Evolutionary conservation across 2,888 invertebrate species (phyloP).

Genomic region (Napeogenes inachia): DNA sequence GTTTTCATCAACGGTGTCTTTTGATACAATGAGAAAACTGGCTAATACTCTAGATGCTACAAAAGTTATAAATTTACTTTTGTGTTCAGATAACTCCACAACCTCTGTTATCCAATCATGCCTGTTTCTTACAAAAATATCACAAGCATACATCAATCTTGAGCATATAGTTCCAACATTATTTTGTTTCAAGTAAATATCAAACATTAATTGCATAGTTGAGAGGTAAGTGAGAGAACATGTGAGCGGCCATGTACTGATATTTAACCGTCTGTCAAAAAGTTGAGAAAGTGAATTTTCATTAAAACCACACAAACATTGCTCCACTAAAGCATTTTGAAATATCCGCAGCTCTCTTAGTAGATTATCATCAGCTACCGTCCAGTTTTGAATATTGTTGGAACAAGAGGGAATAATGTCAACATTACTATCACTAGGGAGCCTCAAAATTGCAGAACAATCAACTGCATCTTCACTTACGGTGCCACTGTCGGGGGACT

Average conservation of each 20-base stretch:
- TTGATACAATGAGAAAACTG: conserved; percentile 89
- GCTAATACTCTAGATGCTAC: conserved; percentile 88
- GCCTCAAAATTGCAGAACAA: conserved; percentile 61
- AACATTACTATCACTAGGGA: conserved; percentile 52
- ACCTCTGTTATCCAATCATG: conserved; percentile 91
- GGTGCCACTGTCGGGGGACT: conserved; percentile 72
- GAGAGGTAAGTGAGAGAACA: conserved; percentile 86
- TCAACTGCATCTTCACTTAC: conserved; percentile 74
- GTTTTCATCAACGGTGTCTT: conserved; percentile 86
- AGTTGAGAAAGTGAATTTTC: conserved; percentile 83
- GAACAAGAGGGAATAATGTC: conserved; percentile 68
- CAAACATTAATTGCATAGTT: conserved; percentile 88
- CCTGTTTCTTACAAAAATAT: conserved; percentile 86
- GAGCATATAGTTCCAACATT: conserved; percentile 89
- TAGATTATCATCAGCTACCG: conserved; percentile 59
- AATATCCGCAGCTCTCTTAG: conserved; percentile 76
- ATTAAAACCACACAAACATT: conserved; percentile 87
- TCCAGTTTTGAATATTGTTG: conserved; percentile 52
- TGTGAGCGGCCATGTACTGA: conserved; percentile 68
- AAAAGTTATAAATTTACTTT: conserved; percentile 88
- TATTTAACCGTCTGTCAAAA: conserved; percentile 80
- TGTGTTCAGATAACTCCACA: conserved; percentile 85
- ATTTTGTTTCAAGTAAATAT: conserved; percentile 90
- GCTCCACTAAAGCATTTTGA: conserved; percentile 82
- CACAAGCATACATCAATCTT: conserved; percentile 87